A percentile compares a stretch with the other conserved stretches of the same genome.
phyloP scores from a whole-genome alignment of 1,140 invertebrate species.

The Microplitis mediator region DNA sequence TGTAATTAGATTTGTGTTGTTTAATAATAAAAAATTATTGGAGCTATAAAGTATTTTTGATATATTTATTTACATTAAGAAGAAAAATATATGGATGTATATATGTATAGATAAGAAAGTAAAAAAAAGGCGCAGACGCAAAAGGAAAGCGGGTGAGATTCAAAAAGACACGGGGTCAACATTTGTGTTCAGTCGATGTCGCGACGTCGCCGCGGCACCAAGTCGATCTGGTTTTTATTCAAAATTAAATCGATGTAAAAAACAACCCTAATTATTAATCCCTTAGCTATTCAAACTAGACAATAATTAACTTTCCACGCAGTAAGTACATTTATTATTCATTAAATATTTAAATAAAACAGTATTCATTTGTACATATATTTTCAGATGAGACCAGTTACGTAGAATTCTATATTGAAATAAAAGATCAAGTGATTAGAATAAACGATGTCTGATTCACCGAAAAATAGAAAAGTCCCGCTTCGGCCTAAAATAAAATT shows the following conservation, averaged over 20 bases:
- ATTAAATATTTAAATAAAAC: not conserved
- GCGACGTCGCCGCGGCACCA: constrained; percentile 25
- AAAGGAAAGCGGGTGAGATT: constrained; percentile 23
- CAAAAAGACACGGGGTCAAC: constrained; percentile 11
- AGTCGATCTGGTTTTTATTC: not conserved
- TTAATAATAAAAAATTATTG: too few species aligned
- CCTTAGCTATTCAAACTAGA: not conserved
- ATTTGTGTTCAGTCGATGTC: constrained; percentile 21
- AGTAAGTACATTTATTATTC: too few species aligned
- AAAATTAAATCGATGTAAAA: not conserved
- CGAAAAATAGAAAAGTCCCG: constrained; percentile 47
- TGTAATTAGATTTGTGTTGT: too few species aligned
- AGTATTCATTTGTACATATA: not conserved
- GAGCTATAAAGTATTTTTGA: too few species aligned
- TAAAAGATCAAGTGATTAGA: too few species aligned
- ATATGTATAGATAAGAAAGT: not conserved
- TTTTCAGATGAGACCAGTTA: too few species aligned
- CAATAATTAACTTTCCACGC: too few species aligned
- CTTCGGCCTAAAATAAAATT: constrained; percentile 64
- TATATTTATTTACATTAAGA: too few species aligned
- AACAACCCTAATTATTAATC: not conserved
- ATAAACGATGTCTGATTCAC: constrained; percentile 49
- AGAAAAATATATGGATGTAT: too few species aligned
- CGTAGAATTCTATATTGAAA: too few species aligned
- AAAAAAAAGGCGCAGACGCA: constrained; percentile 20